Conservation (phyloP, 1,140 invertebrate genomes). For the Drosophila baimaii region DNA sequence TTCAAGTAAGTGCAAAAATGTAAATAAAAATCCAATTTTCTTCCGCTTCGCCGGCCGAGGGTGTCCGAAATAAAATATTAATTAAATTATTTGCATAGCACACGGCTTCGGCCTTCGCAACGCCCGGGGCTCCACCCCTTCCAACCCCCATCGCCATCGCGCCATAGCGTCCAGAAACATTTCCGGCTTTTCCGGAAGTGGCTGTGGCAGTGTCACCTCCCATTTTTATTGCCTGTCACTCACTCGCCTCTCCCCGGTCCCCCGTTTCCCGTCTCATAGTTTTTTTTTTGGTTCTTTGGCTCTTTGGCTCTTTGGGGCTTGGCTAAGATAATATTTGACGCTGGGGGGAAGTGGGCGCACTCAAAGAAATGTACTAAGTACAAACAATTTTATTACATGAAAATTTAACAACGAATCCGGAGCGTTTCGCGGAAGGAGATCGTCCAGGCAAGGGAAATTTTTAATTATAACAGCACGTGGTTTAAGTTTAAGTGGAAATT, state of each 20-base stretch:
- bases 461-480: not conserved
- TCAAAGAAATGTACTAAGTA: conserved; percentile 1
- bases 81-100: conserved; percentile 77
- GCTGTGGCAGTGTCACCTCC: conserved; percentile 43
- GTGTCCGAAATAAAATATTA: conserved; percentile 69
- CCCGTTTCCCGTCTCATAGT: not conserved
- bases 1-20: conserved; percentile 61
- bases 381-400: conserved; percentile 4
- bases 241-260: conserved; percentile 4
- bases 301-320: conserved; percentile 18
- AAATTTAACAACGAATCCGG: not conserved
- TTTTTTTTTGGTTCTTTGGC: not conserved
- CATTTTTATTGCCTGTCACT: conserved; percentile 57
- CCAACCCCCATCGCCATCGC: not conserved
- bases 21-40: conserved; percentile 65
- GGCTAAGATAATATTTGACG: conserved; percentile 43
- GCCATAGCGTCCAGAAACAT: conserved; percentile 25
- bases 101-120: conserved; percentile 24
- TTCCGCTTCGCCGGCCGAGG: conserved; percentile 22
- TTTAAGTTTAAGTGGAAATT: not conserved
- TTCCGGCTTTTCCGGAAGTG: conserved; percentile 45
- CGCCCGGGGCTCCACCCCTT: conserved; percentile 1
- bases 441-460: not conserved
- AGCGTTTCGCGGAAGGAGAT: not conserved
- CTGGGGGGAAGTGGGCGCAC: conserved; percentile 19